Evolutionary conservation across 1,140 invertebrate genomes (phyloP).

Genomic region (Pogonognathellus flavescens): DNA sequence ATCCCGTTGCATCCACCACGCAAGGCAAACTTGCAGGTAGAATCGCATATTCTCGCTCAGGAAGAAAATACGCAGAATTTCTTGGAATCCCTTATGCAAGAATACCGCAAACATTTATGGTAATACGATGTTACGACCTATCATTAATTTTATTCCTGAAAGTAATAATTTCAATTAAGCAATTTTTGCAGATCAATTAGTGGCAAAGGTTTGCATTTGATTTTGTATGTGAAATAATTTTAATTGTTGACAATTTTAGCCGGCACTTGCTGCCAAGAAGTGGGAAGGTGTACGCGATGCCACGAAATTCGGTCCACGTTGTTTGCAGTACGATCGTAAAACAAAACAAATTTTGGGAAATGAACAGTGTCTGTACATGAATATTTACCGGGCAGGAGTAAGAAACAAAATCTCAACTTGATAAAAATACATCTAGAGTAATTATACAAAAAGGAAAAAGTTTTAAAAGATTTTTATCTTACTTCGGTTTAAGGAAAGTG

Average conservation of each 20-base stretch:
- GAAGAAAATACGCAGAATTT: conserved; percentile 57
- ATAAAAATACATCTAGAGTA: no score
- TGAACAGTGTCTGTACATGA: conserved; percentile 56
- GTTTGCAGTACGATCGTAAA: conserved; percentile 53
- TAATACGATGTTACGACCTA: background rate
- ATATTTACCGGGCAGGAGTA: conserved; percentile 54
- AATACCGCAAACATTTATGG: conserved; percentile 58
- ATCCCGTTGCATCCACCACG: conserved; percentile 17
- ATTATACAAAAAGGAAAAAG: no score
- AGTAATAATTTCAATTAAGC: no score
- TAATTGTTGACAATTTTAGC: conserved; percentile 12
- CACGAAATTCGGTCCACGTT: conserved; percentile 49
- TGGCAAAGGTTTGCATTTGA: no score
- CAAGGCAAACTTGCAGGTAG: conserved; percentile 58
- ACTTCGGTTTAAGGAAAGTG: background rate
- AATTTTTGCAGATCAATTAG: no score
- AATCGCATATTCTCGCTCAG: conserved; percentile 32
- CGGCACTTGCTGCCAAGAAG: conserved; percentile 50
- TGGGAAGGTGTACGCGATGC: conserved; percentile 60
- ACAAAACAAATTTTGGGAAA: conserved; percentile 51
- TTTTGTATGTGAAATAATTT: background rate
- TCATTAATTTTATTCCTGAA: background rate
- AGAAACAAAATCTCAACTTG: background rate
- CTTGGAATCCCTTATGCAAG: conserved; percentile 60
- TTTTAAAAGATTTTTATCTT: background rate